Evolutionary conservation across 2,797 vertebrate species (phyloP).

Genomic region (Anabacerthia variegaticeps): DNA sequence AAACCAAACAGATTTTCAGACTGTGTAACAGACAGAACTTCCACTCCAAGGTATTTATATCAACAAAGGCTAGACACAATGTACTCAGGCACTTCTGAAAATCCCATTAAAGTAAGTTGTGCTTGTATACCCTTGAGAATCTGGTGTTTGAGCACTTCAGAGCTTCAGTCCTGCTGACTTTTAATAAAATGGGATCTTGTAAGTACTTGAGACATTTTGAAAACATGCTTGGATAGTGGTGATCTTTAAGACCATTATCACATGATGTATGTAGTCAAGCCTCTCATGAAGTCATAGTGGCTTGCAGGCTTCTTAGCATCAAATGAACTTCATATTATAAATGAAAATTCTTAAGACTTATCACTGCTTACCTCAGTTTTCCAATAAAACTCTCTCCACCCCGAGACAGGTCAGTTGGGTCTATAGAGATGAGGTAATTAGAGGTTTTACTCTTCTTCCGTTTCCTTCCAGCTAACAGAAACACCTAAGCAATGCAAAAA

Average conservation of each 20-base stretch:
- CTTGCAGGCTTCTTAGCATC: neutral
- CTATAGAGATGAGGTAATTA: conserved; percentile 99
- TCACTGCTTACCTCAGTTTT: conserved; percentile 87
- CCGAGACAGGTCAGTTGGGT: conserved; percentile 96
- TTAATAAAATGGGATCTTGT: neutral
- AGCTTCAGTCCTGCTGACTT: neutral
- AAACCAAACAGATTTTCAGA: neutral
- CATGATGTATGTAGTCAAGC: neutral
- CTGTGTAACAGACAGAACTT: neutral
- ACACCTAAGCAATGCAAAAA: conserved; percentile 83
- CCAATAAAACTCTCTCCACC: conserved; percentile 98
- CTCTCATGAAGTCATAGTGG: neutral
- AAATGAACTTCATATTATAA: neutral
- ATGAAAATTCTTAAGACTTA: neutral
- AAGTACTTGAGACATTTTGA: neutral
- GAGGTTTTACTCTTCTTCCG: conserved; percentile 99
- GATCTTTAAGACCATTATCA: neutral
- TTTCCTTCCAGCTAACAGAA: conserved; percentile 96
- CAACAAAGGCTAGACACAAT: neutral
- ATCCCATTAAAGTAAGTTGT: neutral
- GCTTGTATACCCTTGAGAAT: neutral
- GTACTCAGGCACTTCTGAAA: neutral
- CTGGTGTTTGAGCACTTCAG: neutral
- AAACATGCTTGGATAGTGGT: neutral
- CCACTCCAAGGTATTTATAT: neutral